Conservation (phyloP, 2,797 vertebrate genomes). For the Tenualosa ilisha region DNA sequence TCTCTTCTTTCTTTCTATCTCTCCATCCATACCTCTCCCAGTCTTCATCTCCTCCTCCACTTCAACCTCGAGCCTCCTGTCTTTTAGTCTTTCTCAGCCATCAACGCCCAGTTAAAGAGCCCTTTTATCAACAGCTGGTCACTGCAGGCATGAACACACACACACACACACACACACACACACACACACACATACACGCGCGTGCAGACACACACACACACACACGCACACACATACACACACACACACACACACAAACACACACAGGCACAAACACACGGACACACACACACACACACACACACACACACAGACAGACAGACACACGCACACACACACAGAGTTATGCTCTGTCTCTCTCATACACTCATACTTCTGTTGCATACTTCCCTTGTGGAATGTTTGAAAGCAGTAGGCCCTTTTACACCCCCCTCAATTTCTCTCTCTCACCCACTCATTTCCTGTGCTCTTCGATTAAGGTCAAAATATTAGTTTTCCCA, state of each 20-base stretch:
- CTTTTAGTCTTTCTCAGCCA: not conserved
- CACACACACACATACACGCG: not conserved
- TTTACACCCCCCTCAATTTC: too few relatives aligned
- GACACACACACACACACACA: not conserved
- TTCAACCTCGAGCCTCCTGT: not conserved
- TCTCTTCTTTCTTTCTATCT: not conserved
- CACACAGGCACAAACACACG: not conserved
- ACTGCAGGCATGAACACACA: not conserved
- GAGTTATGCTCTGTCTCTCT: too few relatives aligned
- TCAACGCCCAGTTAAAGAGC: slow-evolving; percentile 2
- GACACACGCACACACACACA: not conserved
- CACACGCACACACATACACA: not conserved
- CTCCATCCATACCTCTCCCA: not conserved
- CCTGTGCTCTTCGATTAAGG: too few relatives aligned
- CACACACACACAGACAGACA: not conserved
- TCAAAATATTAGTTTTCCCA: too few relatives aligned
- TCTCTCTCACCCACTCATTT: too few relatives aligned
- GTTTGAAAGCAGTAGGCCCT: too few relatives aligned
- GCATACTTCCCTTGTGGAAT: too few relatives aligned
- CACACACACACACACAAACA: not conserved
- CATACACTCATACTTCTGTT: too few relatives aligned
- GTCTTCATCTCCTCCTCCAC: not conserved
- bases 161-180: not conserved
- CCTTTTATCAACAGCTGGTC: not conserved
- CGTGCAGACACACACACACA: not conserved